These are phyloP conservation scores for Pipa parva DNA, from an alignment of 2,113 vertebrate genomes.

Conservation along the genomic window DNA sequence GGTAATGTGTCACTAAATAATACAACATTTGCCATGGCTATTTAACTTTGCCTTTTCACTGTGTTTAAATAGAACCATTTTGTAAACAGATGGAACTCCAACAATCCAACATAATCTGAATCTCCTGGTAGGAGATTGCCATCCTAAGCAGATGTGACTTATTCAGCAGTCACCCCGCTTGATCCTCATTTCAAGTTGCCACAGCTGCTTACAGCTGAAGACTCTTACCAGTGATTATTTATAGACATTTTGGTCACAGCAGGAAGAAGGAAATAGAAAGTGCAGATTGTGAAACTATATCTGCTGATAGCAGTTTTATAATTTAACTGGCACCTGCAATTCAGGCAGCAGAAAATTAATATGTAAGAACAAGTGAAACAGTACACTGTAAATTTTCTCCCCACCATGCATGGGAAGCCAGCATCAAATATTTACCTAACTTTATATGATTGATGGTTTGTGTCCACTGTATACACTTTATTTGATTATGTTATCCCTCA, in stretches of 20 bases:
- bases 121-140: constrained; percentile 19
- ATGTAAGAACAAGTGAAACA: not conserved
- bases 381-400: not conserved
- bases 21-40: not conserved
- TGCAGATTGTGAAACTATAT: constrained; percentile 15
- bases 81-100: constrained; percentile 19
- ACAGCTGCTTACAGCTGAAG: constrained; percentile 31
- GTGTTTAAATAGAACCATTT: constrained; percentile 1
- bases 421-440: not conserved
- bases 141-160: constrained; percentile 34
- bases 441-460: not conserved
- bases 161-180: constrained; percentile 10
- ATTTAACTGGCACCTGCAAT: constrained; percentile 29
- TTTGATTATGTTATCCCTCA: too few species aligned
- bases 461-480: too few species aligned
- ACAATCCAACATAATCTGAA: constrained; percentile 12
- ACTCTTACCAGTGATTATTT: constrained; percentile 34
- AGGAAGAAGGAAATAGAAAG: constrained; percentile 19
- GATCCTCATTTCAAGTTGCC: constrained; percentile 24
- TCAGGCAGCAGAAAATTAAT: not conserved
- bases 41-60: not conserved
- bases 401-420: not conserved
- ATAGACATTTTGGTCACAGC: constrained; percentile 12
- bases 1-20: not conserved
- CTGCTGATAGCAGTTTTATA: constrained; percentile 20